These are phyloP conservation scores for Leptatherina wallacei DNA, from an alignment of 2,797 vertebrate genomes.

Conservation along the genomic window DNA sequence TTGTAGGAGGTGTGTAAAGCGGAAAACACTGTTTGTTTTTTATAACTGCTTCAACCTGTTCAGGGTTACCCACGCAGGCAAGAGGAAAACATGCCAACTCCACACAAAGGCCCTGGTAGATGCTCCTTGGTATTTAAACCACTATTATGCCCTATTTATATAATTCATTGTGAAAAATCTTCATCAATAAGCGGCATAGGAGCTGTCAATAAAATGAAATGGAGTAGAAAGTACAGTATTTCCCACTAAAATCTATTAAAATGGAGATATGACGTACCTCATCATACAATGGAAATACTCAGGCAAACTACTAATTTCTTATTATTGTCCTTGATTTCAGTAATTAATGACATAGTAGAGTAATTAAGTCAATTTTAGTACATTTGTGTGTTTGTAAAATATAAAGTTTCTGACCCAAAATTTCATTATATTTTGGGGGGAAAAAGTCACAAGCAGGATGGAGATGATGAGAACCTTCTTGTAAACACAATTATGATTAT, in stretches of 20 bases:
- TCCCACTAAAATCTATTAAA: not conserved
- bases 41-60: too few relatives aligned
- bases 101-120: too few relatives aligned
- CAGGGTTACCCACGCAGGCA: too few relatives aligned
- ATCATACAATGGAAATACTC: not conserved
- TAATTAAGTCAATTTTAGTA: too few relatives aligned
- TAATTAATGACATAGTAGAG: not conserved
- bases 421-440: not conserved
- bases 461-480: not conserved
- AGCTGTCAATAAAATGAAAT: not conserved
- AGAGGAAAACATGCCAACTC: too few relatives aligned
- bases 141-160: not conserved
- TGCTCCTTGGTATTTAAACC: too few relatives aligned
- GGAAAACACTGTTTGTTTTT: not conserved
- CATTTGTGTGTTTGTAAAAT: not conserved
- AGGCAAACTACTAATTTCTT: not conserved
- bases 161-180: not conserved
- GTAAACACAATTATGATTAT: conserved; percentile 2
- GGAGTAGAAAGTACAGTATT: not conserved
- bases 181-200: not conserved
- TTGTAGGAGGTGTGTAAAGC: not conserved
- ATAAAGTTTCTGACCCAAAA: not conserved
- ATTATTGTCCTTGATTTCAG: not conserved
- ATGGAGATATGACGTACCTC: not conserved
- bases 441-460: not conserved